Evolutionary conservation across 2,888 invertebrate species (phyloP), one percentile per base, ranked within the genome.

Genomic region (Cerastoderma edule): DNA sequence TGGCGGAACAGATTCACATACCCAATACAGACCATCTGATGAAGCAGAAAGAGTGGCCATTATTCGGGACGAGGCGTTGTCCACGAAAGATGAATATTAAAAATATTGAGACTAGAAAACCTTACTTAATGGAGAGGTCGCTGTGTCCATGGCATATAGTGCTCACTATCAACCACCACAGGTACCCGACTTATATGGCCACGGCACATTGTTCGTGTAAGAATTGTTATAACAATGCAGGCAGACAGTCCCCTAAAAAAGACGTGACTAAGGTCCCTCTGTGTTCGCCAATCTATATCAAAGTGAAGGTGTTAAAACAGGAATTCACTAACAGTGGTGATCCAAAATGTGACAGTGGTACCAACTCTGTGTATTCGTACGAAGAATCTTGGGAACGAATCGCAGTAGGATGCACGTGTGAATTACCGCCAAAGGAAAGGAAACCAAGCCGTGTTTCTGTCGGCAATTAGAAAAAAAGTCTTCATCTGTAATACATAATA

Each of bases 141-240:
- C 10, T 33, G 2, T 60, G 60, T 27, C 60, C 60, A 10, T 60
- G 60, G 60, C 39, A 60, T 60, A 24, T 60, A 22, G 33, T 60
- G 27, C 27, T 60, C 10, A 39, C 35, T 10, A 16, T 33, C 2
- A 39, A 60, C 22, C 1, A 33, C 1, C 24, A 60, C 13, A 35
- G 60, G 27, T 60, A 24, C 24, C 60, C 60, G 2, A 22, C 19
- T 24, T 39, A 39, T 10, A 60, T 60, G 60, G 60, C 60, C 24
- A 60, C 60, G 33, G 60, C 60, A n/a, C 35, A 22, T 39, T 60
- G 60, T 39, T 13, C 39, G 1, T 60, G 60, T 60, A 39, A 39
- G 24, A 60, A 27, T 2, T 60, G 60, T 24, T 60, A 60, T 22
- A 16, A 39, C 4, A 35, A 10, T 6, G 16, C 35, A 16, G 60